Percentiles rank a stretch among this genome's conserved stretches.
These are phyloP conservation scores for Tachycineta bicolor DNA, from an alignment of 2,113 vertebrate species.

Conservation along the genomic window DNA sequence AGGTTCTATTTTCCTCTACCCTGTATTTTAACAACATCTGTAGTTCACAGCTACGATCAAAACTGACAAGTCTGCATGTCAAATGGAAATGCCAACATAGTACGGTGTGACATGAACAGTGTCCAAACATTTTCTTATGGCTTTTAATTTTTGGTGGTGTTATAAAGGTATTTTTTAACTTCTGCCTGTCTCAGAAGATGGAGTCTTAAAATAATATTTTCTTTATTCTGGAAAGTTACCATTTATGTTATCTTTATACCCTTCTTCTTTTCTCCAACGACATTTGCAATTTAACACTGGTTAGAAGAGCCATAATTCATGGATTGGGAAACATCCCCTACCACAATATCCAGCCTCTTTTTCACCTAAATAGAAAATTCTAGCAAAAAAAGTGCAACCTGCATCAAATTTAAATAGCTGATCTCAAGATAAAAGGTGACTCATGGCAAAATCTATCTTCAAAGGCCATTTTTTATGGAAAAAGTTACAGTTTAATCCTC, in stretches of 20 bases:
- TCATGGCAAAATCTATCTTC: background rate
- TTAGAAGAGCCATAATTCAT: background rate
- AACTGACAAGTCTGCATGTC: background rate
- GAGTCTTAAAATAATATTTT: background rate
- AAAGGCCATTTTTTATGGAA: background rate
- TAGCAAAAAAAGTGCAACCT: background rate
- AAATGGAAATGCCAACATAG: constrained; percentile 26
- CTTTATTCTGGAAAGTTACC: background rate
- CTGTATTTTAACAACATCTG: constrained; percentile 27
- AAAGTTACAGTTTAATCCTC: background rate
- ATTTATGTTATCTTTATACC: background rate
- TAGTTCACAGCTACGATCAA: background rate
- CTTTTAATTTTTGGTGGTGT: background rate
- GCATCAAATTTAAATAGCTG: background rate
- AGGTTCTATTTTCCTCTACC: background rate
- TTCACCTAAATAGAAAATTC: background rate
- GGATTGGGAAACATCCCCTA: background rate
- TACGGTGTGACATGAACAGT: background rate
- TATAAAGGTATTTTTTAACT: background rate
- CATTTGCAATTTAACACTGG: background rate
- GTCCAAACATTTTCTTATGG: background rate
- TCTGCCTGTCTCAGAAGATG: background rate
- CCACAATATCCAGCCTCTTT: background rate
- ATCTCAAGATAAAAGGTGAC: background rate
- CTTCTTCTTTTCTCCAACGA: background rate